Evolutionary conservation across 2,113 vertebrate species (phyloP).

Genomic region (Mesembrinibis cayennensis): DNA sequence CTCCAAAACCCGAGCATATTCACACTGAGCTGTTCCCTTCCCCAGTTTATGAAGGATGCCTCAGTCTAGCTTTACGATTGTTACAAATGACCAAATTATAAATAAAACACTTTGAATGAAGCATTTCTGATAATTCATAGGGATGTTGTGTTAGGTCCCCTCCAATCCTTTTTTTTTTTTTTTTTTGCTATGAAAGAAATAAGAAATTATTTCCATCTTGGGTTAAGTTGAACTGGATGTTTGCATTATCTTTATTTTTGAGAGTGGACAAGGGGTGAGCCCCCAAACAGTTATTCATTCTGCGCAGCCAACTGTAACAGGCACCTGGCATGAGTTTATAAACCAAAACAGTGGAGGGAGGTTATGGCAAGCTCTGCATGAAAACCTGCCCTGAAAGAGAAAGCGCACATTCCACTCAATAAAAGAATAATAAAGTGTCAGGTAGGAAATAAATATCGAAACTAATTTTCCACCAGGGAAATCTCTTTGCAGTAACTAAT

Average conservation of each 20-base stretch:
- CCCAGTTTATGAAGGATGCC: not conserved
- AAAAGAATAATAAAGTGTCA: conserved; percentile 55
- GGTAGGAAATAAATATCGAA: conserved; percentile 64
- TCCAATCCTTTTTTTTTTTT: rapidly evolving
- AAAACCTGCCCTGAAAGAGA: not conserved
- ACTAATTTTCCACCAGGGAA: conserved; percentile 54
- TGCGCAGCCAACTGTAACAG: not conserved
- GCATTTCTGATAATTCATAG: not conserved
- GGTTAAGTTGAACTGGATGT: not conserved
- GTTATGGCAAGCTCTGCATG: not conserved
- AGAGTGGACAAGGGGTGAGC: not conserved
- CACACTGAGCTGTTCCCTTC: not conserved
- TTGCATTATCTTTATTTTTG: not conserved
- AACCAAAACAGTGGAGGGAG: not conserved
- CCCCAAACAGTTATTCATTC: not conserved
- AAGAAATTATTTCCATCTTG: not conserved
- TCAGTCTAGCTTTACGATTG: not conserved
- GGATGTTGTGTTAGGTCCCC: not conserved
- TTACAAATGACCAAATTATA: not conserved
- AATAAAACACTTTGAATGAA: not conserved
- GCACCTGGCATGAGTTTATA: not conserved
- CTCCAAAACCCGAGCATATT: not conserved
- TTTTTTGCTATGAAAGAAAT: not conserved
- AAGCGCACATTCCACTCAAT: conserved; percentile 16
- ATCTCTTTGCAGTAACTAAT: conserved; percentile 60